Evolutionary conservation across 2,888 invertebrate species (phyloP).

Genomic region (Cryptus viduatorius): DNA sequence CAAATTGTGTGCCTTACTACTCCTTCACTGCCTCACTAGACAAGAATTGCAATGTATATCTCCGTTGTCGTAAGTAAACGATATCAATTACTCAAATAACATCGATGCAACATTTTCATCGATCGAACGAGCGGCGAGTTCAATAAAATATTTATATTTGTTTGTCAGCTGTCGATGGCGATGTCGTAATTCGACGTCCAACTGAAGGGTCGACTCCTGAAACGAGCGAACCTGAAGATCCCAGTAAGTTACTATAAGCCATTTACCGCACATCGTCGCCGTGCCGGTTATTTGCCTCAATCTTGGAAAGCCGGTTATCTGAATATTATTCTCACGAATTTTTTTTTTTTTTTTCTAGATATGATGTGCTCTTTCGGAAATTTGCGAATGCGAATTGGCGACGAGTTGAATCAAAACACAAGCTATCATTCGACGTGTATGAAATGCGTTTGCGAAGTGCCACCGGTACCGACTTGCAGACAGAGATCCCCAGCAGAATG

Average conservation of each 20-base stretch:
- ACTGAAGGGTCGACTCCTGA: neutral
- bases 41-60: slow-evolving; percentile 67
- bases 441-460: slow-evolving; percentile 71
- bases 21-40: slow-evolving; percentile 52
- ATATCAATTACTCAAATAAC: too few relatives aligned
- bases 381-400: slow-evolving; percentile 67
- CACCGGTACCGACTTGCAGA: slow-evolving; percentile 68
- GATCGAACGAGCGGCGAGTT: too few relatives aligned
- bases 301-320: neutral
- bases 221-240: slow-evolving; percentile 7
- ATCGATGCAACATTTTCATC: too few relatives aligned
- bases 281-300: too few relatives aligned
- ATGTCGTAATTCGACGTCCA: slow-evolving; percentile 59
- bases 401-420: slow-evolving; percentile 61
- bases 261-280: neutral
- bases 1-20: slow-evolving; percentile 76
- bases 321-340: neutral
- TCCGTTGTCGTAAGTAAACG: slow-evolving; percentile 78
- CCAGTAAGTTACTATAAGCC: slow-evolving; percentile 15
- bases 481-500: too few relatives aligned
- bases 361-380: slow-evolving; percentile 69
- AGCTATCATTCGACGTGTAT: slow-evolving; percentile 55
- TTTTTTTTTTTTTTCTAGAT: slow-evolving; percentile 43
- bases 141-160: neutral
- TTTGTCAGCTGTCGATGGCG: slow-evolving; percentile 48